phyloP scores from a whole-genome alignment of 1,140 invertebrate genomes.

The Drosophila gunungcola region DNA sequence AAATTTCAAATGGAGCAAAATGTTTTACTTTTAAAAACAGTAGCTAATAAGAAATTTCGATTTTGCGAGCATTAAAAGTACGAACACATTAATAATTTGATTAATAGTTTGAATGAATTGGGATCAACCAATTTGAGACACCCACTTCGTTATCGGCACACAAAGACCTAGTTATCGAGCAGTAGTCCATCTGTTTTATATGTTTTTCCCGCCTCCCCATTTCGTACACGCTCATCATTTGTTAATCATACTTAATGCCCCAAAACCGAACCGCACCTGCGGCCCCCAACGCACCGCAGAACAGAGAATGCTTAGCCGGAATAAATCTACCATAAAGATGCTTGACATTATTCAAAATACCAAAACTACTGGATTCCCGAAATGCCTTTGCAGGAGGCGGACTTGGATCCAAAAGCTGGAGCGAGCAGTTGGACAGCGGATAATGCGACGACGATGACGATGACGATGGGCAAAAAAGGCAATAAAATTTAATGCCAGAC shows the following conservation, averaged over 20 bases:
- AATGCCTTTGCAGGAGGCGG: conserved; percentile 46
- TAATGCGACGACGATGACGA: conserved; percentile 28
- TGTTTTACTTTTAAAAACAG: no score
- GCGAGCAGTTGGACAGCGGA: conserved; percentile 28
- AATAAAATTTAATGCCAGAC: conserved; percentile 76
- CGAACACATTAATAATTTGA: not conserved
- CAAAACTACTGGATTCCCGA: conserved; percentile 67
- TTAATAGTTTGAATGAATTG: not conserved
- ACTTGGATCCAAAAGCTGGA: conserved; percentile 19
- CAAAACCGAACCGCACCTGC: conserved; percentile 41
- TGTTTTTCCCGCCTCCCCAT: not conserved
- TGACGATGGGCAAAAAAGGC: conserved; percentile 67
- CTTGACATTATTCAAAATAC: conserved; percentile 77
- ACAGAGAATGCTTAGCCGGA: conserved; percentile 34
- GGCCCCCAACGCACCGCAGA: conserved; percentile 7
- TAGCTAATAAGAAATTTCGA: no score
- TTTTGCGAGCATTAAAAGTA: no score
- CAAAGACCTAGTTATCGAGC: conserved; percentile 1
- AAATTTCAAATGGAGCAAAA: no score
- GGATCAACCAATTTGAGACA: not conserved
- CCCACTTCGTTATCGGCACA: conserved; percentile 2
- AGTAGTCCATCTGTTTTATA: conserved; percentile 27
- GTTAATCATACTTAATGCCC: conserved; percentile 50
- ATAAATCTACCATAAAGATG: conserved; percentile 72
- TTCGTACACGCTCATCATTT: conserved; percentile 23